Percentiles rank a stretch among this genome's conserved stretches.
phyloP scores from a whole-genome alignment of 1,140 invertebrate species.

The Bombus breviceps region DNA sequence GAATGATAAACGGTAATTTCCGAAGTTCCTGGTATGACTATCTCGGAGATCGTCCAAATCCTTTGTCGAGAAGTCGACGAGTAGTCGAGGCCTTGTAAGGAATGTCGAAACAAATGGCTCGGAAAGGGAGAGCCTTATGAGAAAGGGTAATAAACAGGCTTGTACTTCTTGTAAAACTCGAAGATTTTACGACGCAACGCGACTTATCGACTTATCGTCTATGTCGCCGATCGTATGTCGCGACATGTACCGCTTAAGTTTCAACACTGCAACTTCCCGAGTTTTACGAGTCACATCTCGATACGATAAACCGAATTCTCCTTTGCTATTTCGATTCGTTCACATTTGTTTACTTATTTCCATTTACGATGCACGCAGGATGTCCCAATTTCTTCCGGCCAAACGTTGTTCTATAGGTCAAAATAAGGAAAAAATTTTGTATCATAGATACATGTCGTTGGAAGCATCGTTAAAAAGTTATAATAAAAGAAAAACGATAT shows the following conservation, averaged over 20 bases:
- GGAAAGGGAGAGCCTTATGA: constrained; percentile 22
- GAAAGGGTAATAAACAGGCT: constrained; percentile 65
- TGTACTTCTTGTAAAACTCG: constrained; percentile 41
- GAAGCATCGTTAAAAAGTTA: too few species aligned
- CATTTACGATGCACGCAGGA: too few species aligned
- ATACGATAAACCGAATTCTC: not conserved
- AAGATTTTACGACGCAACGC: constrained; percentile 49
- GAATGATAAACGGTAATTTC: not conserved
- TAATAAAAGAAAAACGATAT: too few species aligned
- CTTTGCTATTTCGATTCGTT: too few species aligned
- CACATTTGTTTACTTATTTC: too few species aligned
- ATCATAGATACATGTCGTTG: too few species aligned
- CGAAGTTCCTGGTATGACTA: not conserved
- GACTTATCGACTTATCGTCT: constrained; percentile 11
- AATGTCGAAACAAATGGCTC: not conserved
- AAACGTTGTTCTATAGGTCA: too few species aligned
- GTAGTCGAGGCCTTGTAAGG: not conserved
- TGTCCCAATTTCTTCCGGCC: too few species aligned
- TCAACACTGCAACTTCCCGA: not conserved
- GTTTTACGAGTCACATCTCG: constrained; percentile 1
- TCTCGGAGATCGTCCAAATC: not conserved
- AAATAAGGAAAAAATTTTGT: too few species aligned
- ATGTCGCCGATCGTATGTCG: constrained; percentile 31
- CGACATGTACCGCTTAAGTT: not conserved
- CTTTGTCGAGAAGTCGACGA: not conserved